Evolutionary conservation across 1,140 invertebrate genomes (phyloP), one percentile per base, ranked within the genome.

Genomic region (Drosophila elegans): DNA sequence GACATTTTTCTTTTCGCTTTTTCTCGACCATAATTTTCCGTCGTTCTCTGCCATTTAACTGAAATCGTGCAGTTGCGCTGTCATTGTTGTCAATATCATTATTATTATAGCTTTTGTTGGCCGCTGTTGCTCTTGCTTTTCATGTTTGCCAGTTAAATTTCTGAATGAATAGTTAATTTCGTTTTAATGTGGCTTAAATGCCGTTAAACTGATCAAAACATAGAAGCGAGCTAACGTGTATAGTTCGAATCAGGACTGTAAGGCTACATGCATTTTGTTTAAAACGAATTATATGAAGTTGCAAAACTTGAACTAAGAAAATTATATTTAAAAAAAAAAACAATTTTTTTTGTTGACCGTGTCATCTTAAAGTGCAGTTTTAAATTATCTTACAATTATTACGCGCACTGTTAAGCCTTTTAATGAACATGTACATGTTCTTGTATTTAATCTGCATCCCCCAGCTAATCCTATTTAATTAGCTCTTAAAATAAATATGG

Each of bases 181-280:
- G 75, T 72, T 80, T 72, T 72, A 83, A 83, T 84, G 71, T 66
- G 78, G 53, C 36, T 72, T 83, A 84, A 83, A 72, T 76, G 64
- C 52, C 72, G 52, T 54, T 12, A 56, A 74, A 63, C 61, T 49
- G 60, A 74, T 45, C 36, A 44, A n/a, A 27, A 44, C 48, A 54
- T 34, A 41, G 6, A 13, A n/a, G 4, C 9, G 12, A 4, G n/a
- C 27, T 60, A 45, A 27, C 36, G 13, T 41, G 13, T 62, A 21
- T 21, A 13, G 52, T 53, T 7, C 13, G 27, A n/a, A 34, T 57
- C 38, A 27, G 3, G 27, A 13, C 25, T 41, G 36, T 29, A 10
- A 27, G 32, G 12, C 11, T 9, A 10, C n/a, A 54, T 21, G 16
- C 16, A n/a, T 39, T 34, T 7, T 32, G 5, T 32, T 4, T 2